phyloP scores from a whole-genome alignment of 92 coral and sea anemone genomes.

The Parazoanthus swiftii region DNA sequence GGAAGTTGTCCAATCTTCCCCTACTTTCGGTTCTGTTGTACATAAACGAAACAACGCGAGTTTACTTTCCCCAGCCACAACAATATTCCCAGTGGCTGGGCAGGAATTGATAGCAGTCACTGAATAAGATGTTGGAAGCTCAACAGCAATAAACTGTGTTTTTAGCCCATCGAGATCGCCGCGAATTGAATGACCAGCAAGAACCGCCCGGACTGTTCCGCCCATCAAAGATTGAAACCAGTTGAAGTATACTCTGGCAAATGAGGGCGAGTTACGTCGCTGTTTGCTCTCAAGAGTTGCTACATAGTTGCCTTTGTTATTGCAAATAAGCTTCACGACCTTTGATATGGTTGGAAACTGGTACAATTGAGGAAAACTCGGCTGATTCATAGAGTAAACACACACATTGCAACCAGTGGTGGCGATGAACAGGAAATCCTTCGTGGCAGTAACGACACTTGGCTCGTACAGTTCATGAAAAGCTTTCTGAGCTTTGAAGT shows the following conservation, averaged over 20 bases:
- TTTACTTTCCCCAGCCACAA: conserved; percentile 64
- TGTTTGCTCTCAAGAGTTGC: conserved; percentile 74
- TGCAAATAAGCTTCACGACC: conserved; percentile 77
- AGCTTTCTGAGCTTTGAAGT: conserved; percentile 80
- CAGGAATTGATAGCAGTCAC: conserved; percentile 69
- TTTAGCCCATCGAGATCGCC: conserved; percentile 52
- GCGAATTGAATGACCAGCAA: conserved; percentile 76
- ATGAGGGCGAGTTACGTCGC: conserved; percentile 51
- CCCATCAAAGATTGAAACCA: conserved; percentile 67
- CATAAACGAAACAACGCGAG: conserved; percentile 73
- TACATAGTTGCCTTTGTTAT: conserved; percentile 76
- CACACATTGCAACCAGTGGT: conserved; percentile 69
- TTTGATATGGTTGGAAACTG: conserved; percentile 88
- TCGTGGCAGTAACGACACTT: conserved; percentile 62
- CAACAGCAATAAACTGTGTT: conserved; percentile 66
- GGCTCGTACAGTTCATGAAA: conserved; percentile 88
- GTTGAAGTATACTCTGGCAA: conserved; percentile 89
- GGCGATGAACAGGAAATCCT: conserved; percentile 77
- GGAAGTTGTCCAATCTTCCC: conserved; percentile 16
- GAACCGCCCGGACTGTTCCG: conserved; percentile 66
- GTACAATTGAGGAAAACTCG: conserved; percentile 78
- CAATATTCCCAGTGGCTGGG: conserved; percentile 75
- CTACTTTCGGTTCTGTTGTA: conserved; percentile 52
- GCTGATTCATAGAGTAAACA: conserved; percentile 81
- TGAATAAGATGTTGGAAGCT: conserved; percentile 64